Conservation (phyloP, 1,140 invertebrate genomes). For the Cydia splendana region DNA sequence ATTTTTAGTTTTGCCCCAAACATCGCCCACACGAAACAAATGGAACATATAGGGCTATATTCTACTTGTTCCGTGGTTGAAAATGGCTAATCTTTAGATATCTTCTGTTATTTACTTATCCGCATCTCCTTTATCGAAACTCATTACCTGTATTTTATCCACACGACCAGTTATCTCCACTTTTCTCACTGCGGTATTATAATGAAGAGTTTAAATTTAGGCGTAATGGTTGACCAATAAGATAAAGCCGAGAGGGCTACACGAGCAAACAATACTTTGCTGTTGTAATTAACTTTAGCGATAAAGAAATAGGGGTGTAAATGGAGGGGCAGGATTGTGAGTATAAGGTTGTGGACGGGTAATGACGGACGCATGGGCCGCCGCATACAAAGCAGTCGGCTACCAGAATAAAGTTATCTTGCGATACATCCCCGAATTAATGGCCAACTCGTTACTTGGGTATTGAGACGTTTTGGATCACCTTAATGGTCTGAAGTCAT, state of each 20-base stretch:
- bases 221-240: slow-evolving; percentile 79
- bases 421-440: slow-evolving; percentile 78
- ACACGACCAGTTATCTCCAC: slow-evolving; percentile 69
- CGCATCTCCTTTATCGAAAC: slow-evolving; percentile 69
- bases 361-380: slow-evolving; percentile 75
- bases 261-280: slow-evolving; percentile 45
- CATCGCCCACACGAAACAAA: too few species aligned
- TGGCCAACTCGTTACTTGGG: slow-evolving; percentile 77
- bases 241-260: slow-evolving; percentile 74
- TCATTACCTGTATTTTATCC: slow-evolving; percentile 77
- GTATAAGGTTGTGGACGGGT: slow-evolving; percentile 53
- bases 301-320: slow-evolving; percentile 43
- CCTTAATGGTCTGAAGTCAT: slow-evolving; percentile 65
- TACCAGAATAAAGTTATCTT: slow-evolving; percentile 80
- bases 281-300: slow-evolving; percentile 39
- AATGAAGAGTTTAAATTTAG: slow-evolving; percentile 80
- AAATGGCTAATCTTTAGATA: slow-evolving; percentile 49
- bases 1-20: too few species aligned
- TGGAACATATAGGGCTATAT: not conserved
- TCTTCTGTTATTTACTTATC: slow-evolving; percentile 61
- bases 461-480: slow-evolving; percentile 75
- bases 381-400: slow-evolving; percentile 78
- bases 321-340: slow-evolving; percentile 34
- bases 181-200: slow-evolving; percentile 76
- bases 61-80: not conserved